phyloP scores from a whole-genome alignment of 2,113 vertebrate species.

The Ceyx cyanopectus region DNA sequence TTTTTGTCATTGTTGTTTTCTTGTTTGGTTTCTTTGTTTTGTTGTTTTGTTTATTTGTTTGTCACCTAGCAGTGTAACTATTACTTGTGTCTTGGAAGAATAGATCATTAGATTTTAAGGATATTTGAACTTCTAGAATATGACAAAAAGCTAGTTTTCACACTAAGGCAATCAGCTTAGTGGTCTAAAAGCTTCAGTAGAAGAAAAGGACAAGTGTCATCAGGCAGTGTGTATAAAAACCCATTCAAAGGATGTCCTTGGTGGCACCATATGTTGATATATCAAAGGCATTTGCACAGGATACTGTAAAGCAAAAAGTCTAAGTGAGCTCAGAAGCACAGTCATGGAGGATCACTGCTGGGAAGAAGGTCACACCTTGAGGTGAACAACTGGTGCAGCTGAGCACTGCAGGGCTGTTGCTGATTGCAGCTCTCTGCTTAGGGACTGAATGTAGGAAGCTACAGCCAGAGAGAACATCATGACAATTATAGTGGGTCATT shows the following conservation, averaged over 20 bases:
- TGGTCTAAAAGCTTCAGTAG: not conserved
- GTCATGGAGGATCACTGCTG: not conserved
- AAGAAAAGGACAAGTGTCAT: not conserved
- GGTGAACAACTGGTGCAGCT: rapidly evolving
- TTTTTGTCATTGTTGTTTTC: no score
- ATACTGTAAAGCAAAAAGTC: not conserved
- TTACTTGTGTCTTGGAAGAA: not conserved
- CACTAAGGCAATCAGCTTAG: not conserved
- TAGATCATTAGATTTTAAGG: not conserved
- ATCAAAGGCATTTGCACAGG: not conserved
- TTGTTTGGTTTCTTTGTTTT: no score
- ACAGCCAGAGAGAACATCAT: not conserved
- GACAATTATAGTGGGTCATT: not conserved
- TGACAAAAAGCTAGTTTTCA: not conserved
- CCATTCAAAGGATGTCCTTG: not conserved
- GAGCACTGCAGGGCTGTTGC: no score
- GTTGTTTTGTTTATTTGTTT: no score
- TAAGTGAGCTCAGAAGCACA: not conserved
- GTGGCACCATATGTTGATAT: not conserved
- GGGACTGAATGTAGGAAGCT: not conserved
- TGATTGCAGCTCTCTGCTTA: not conserved
- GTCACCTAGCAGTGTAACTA: not conserved
- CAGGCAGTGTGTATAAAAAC: not conserved
- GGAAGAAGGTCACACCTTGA: not conserved
- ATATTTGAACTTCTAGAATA: not conserved